Evolutionary conservation across 2,113 vertebrate species (phyloP).

Genomic region (Gymnobelideus leadbeateri): DNA sequence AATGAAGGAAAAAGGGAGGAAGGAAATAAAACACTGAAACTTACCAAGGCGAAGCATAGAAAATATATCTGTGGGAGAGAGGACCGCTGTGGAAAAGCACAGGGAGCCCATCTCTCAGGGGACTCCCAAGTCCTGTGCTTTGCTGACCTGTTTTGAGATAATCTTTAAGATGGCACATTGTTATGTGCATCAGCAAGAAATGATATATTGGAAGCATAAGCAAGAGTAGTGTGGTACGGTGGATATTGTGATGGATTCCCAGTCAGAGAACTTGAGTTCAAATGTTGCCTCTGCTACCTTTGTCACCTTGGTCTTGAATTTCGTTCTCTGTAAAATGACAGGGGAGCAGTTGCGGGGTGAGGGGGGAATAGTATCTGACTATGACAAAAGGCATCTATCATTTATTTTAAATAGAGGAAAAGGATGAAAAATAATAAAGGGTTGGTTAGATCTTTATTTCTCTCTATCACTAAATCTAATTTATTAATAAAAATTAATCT

Average conservation of each 20-base stretch:
- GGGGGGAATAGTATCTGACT: background rate
- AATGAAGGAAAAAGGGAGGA: background rate
- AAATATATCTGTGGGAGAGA: background rate
- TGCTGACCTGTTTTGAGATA: constrained; percentile 35
- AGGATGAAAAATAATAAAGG: background rate
- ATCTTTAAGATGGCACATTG: constrained; percentile 7
- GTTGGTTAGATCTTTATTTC: background rate
- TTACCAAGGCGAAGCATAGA: constrained; percentile 16
- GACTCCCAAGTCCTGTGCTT: constrained; percentile 47
- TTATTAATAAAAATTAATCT: background rate
- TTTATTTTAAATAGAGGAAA: background rate
- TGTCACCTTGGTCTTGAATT: background rate
- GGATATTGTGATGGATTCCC: background rate
- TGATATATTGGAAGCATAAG: constrained; percentile 58
- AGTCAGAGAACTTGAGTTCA: background rate
- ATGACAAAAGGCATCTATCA: background rate
- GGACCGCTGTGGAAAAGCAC: background rate
- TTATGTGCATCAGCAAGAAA: constrained; percentile 58
- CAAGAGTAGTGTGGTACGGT: background rate
- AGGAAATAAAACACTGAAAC: background rate
- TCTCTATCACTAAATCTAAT: background rate
- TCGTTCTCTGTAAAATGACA: background rate
- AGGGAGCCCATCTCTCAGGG: constrained; percentile 48
- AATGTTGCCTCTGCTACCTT: background rate
- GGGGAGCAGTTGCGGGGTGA: background rate